phyloP scores from a whole-genome alignment of 2,113 vertebrate species.

The Marcusenius ussheri region DNA sequence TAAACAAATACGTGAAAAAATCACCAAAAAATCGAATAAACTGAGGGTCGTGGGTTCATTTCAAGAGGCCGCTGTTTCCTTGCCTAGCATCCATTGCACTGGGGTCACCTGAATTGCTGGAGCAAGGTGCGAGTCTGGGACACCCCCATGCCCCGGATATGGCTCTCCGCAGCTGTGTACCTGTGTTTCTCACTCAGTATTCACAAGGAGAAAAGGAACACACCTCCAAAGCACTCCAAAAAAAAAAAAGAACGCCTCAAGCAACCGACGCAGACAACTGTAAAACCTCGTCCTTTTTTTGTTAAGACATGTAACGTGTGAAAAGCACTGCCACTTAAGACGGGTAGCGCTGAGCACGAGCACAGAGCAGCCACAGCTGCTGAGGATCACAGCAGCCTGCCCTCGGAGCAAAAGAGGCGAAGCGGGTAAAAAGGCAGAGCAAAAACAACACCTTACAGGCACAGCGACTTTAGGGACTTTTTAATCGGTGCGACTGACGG shows the following conservation, averaged over 20 bases:
- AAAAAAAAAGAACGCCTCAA: neutral
- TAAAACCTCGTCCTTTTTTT: conserved; percentile 2
- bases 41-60: neutral
- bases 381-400: neutral
- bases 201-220: neutral
- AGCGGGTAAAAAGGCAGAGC: neutral
- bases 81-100: neutral
- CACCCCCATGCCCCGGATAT: neutral
- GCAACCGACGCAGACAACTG: conserved; percentile 17
- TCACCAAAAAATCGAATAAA: neutral
- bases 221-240: conserved; percentile 24
- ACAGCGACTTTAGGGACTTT: neutral
- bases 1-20: neutral
- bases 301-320: neutral
- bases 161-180: neutral
- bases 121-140: neutral
- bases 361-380: neutral
- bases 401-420: neutral
- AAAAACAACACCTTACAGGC: neutral
- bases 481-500: neutral
- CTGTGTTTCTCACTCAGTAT: neutral
- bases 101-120: neutral
- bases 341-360: neutral
- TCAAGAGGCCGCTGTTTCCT: neutral
- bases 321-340: neutral